Evolutionary conservation across 1,140 invertebrate species (phyloP).

Genomic region (Caenorhabditis elegans): DNA sequence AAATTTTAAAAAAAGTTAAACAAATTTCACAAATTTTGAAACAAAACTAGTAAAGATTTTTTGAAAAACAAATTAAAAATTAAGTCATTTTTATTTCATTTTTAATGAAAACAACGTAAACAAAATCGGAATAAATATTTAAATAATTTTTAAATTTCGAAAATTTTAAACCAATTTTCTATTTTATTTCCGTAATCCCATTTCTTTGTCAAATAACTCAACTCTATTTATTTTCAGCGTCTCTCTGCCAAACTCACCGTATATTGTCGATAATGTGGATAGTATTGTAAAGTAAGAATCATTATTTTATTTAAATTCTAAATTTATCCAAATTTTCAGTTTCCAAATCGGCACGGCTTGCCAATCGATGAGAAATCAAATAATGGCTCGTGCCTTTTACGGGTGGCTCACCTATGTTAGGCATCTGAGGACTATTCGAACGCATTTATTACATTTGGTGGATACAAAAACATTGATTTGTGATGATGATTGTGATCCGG

Average conservation of each 20-base stretch:
- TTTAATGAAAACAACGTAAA: too few species aligned
- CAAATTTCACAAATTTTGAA: too few species aligned
- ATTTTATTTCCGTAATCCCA: too few species aligned
- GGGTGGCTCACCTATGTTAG: slow-evolving; percentile 89
- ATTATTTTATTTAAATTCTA: slow-evolving; percentile 20
- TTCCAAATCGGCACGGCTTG: slow-evolving; percentile 77
- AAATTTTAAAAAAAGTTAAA: too few species aligned
- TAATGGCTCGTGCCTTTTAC: slow-evolving; percentile 90
- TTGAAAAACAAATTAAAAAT: too few species aligned
- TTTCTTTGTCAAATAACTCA: too few species aligned
- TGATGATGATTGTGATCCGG: slow-evolving; percentile 51
- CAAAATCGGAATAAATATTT: too few species aligned
- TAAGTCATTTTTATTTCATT: too few species aligned
- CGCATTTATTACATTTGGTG: slow-evolving; percentile 85
- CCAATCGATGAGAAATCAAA: slow-evolving; percentile 88
- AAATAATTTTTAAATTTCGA: too few species aligned
- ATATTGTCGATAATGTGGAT: slow-evolving; percentile 43
- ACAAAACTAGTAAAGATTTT: too few species aligned
- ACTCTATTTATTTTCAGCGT: slow-evolving; percentile 31
- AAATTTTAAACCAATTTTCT: too few species aligned
- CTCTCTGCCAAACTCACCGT: slow-evolving; percentile 46
- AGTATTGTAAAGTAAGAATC: slow-evolving; percentile 44
- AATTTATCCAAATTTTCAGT: slow-evolving; percentile 64
- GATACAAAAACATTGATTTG: slow-evolving; percentile 66
- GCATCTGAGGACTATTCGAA: slow-evolving; percentile 85